phyloP scores from a whole-genome alignment of 2,797 vertebrate species.

The Sylvia borin region DNA sequence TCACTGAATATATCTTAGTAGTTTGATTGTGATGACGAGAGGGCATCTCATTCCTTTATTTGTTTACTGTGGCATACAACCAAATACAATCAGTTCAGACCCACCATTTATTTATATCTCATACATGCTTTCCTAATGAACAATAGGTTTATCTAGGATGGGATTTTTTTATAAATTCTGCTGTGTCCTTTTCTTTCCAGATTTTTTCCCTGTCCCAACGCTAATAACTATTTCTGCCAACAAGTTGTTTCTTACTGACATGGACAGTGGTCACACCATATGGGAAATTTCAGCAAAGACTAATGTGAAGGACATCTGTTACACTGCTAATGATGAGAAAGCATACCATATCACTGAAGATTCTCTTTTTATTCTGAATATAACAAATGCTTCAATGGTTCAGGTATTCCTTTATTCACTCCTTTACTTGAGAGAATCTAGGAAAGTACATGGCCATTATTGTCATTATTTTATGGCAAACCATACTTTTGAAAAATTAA shows the following conservation, averaged over 20 bases:
- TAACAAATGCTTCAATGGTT: constrained; percentile 34
- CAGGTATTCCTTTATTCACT: constrained; percentile 61
- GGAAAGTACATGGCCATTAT: background rate
- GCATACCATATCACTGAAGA: constrained; percentile 55
- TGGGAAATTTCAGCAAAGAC: constrained; percentile 54
- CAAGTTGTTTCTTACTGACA: constrained; percentile 64
- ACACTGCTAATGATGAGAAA: constrained; percentile 61
- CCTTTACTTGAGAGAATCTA: background rate
- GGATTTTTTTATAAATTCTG: background rate
- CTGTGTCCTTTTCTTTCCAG: constrained; percentile 38
- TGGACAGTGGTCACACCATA: constrained; percentile 57
- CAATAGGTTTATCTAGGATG: background rate
- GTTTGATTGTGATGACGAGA: background rate
- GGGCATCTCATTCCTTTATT: background rate
- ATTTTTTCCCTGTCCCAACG: constrained; percentile 61
- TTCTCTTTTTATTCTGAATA: constrained; percentile 58
- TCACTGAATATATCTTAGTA: background rate
- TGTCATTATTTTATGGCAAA: background rate
- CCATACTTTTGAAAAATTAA: background rate
- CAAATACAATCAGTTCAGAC: background rate
- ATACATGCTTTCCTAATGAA: background rate
- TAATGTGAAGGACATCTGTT: constrained; percentile 57
- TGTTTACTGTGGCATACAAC: background rate
- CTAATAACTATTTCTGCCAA: constrained; percentile 63
- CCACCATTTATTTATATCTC: background rate